These are phyloP conservation scores for Misgurnus mizolepis DNA, from an alignment of 2,113 vertebrate species.

Conservation along the genomic window DNA sequence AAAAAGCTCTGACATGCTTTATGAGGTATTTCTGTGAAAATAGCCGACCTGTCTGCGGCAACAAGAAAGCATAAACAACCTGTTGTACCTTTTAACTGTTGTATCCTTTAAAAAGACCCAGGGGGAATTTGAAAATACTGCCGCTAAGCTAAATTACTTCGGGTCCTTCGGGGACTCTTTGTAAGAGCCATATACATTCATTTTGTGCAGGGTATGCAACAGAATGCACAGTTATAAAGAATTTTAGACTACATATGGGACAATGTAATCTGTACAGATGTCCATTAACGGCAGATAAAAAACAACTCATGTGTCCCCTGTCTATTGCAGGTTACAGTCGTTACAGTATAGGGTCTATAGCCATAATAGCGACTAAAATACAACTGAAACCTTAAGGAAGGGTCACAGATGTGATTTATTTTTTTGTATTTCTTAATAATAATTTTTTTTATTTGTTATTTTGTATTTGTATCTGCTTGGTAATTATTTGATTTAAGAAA, in stretches of 20 bases:
- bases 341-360: neutral
- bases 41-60: slow-evolving; percentile 32
- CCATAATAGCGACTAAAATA: neutral
- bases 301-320: slow-evolving; percentile 6
- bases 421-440: no score
- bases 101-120: slow-evolving; percentile 39
- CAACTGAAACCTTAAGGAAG: neutral
- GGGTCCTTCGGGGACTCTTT: slow-evolving; percentile 22
- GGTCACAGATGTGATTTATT: neutral
- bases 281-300: slow-evolving; percentile 13
- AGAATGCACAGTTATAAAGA: slow-evolving; percentile 8
- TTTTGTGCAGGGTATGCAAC: slow-evolving; percentile 19
- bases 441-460: no score
- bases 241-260: slow-evolving; percentile 6
- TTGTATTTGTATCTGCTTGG: neutral
- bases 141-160: slow-evolving; percentile 29
- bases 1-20: slow-evolving; percentile 45
- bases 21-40: slow-evolving; percentile 48
- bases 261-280: neutral
- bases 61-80: slow-evolving; percentile 47
- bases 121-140: slow-evolving; percentile 43
- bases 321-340: neutral
- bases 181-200: slow-evolving; percentile 11
- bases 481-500: neutral
- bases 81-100: slow-evolving; percentile 47